Evolutionary conservation across 2,113 vertebrate genomes (phyloP).

Genomic region (Danionella cerebrum): DNA sequence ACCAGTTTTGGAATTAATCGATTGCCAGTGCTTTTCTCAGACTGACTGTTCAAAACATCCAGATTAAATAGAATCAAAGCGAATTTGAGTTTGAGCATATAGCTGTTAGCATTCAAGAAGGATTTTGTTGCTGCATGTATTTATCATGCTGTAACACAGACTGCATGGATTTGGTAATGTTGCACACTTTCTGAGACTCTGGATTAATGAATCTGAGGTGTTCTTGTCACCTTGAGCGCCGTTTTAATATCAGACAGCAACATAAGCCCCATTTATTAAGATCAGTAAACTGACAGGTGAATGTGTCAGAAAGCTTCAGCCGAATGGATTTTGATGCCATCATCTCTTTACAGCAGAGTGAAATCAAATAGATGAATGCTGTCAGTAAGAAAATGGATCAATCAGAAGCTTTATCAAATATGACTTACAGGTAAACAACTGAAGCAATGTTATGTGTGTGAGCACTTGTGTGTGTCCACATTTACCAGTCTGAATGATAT

Average conservation of each 20-base stretch:
- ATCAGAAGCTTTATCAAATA: slow-evolving; percentile 27
- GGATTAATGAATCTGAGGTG: background rate
- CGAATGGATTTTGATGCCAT: slow-evolving; percentile 16
- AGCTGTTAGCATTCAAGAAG: background rate
- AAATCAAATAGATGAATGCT: slow-evolving; percentile 28
- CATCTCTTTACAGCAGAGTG: slow-evolving; percentile 20
- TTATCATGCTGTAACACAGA: background rate
- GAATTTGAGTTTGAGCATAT: background rate
- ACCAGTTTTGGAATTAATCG: too few species aligned
- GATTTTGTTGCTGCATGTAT: background rate
- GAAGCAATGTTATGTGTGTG: background rate
- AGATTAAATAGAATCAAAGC: background rate
- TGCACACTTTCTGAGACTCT: background rate
- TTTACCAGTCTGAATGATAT: background rate
- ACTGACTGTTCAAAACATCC: background rate
- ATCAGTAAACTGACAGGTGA: slow-evolving; percentile 36
- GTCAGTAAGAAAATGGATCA: slow-evolving; percentile 15
- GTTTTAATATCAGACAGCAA: background rate
- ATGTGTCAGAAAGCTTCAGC: slow-evolving; percentile 14
- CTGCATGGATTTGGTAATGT: background rate
- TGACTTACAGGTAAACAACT: slow-evolving; percentile 9
- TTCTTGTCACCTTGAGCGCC: slow-evolving; percentile 9
- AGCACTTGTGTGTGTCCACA: background rate
- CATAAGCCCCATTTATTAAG: slow-evolving; percentile 24
- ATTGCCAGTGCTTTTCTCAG: too few species aligned